phyloP scores from a whole-genome alignment of 2,797 vertebrate species.

The Micrastur ruficollis region DNA sequence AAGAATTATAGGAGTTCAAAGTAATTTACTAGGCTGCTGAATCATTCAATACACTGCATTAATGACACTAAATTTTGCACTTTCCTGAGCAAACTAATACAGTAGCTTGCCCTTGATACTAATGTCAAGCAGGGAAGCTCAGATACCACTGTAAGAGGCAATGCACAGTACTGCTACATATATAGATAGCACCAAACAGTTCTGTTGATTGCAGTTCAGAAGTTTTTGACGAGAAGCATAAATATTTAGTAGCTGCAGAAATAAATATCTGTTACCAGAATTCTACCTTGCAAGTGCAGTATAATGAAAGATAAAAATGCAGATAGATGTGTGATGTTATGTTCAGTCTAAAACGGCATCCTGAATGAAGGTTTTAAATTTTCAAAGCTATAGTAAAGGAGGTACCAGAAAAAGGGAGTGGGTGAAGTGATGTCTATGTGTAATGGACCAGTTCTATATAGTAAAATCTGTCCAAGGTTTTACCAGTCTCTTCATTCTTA shows the following conservation, averaged over 20 bases:
- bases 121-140: not conserved
- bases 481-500: not conserved
- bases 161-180: not conserved
- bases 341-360: not conserved
- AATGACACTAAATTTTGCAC: not conserved
- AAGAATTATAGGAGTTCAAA: not conserved
- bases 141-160: not conserved
- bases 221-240: not conserved
- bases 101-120: not conserved
- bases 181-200: not conserved
- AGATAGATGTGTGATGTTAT: not conserved
- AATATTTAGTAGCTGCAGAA: not conserved
- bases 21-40: not conserved
- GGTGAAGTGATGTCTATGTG: not conserved
- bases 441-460: not conserved
- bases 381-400: not conserved
- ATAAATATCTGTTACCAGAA: not conserved
- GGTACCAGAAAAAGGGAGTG: not conserved
- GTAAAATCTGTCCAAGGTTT: not conserved
- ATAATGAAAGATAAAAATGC: not conserved
- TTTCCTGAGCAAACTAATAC: not conserved
- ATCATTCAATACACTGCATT: not conserved
- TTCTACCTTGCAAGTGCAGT: not conserved
- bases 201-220: not conserved
- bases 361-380: not conserved